Base-by-base conservation (phyloP, 2,797 vertebrate species). In the Arrhamphus sclerolepis region DNA sequence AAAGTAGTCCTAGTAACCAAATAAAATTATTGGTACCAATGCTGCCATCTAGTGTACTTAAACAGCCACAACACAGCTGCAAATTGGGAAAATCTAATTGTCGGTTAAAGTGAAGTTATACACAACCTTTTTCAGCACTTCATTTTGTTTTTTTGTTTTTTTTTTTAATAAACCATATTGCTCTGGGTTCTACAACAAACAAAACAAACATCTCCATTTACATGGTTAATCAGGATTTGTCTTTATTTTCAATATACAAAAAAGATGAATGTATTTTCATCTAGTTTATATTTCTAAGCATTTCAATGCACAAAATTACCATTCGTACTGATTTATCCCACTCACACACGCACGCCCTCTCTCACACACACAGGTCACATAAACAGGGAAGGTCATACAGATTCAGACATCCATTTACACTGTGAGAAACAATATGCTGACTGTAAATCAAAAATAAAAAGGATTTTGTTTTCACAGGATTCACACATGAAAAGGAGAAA, bases 201-300 rank as follows among this genome's bases (percentile, higher is more conserved):
- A 8, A 59, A 38, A n/a, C 40, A 56, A 63, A 66, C 1, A 56
- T 53, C 2, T 34, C 28, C 6, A 49, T 47, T 38, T 21, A 24
- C 48, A 77, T 78, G 78, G 78, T 87, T 90, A 87, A 87, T 90
- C 84, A 87, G 82, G 82, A 80, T 89, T 85, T 72, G 75, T 81
- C 81, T 90, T 90, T 91, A 89, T 91, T 91, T 90, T 85, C 82
- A 89, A 38, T 91, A 89, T 89, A 91, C 86, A 91, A 91, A 90
- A 38, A 89, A 87, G 80, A 89, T 90, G 88, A 66, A 89, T 84
- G 78, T 86, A 83, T 85, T 89, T 78, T 85, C 85, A 84, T 89
- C 88, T 90, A 90, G 47, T 89, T 89, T 86, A 90, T 88, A 91
- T 87, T 88, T 88, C 85, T 90, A 92, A 84, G 82, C 78, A 86